These are phyloP conservation scores for Actinopyga echinites DNA, from an alignment of 53 echinoderm and acorn worm genomes.

Conservation along the genomic window DNA sequence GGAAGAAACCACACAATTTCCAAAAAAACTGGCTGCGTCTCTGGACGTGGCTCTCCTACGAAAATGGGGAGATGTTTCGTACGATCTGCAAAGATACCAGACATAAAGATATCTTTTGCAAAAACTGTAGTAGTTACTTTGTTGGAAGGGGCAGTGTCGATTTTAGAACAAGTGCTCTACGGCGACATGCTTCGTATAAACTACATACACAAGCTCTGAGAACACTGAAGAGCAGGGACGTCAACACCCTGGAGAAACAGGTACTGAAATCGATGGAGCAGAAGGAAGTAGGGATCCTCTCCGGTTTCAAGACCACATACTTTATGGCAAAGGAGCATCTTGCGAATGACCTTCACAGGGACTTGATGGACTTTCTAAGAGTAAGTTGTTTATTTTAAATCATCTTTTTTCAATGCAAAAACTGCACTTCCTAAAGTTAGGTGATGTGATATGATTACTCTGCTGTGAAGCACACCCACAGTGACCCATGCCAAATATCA, in stretches of 20 bases:
- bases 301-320: neutral
- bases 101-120: neutral
- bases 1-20: neutral
- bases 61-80: conserved; percentile 4
- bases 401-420: too few species aligned
- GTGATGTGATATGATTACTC: too few species aligned
- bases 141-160: conserved; percentile 12
- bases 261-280: neutral
- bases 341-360: neutral
- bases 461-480: too few species aligned
- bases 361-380: neutral
- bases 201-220: neutral
- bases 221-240: neutral
- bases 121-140: too few species aligned
- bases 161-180: conserved; percentile 5
- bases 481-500: too few species aligned
- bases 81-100: neutral
- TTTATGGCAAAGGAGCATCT: conserved; percentile 10
- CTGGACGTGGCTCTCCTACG: conserved; percentile 12
- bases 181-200: neutral
- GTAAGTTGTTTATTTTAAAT: too few species aligned
- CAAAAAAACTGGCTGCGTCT: neutral
- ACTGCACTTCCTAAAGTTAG: too few species aligned
- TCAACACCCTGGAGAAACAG: neutral
- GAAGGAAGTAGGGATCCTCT: neutral